A percentile compares a stretch with the other conserved stretches of the same genome.
These are phyloP conservation scores for Columbina picui DNA, from an alignment of 2,113 vertebrate genomes.

Conservation along the genomic window DNA sequence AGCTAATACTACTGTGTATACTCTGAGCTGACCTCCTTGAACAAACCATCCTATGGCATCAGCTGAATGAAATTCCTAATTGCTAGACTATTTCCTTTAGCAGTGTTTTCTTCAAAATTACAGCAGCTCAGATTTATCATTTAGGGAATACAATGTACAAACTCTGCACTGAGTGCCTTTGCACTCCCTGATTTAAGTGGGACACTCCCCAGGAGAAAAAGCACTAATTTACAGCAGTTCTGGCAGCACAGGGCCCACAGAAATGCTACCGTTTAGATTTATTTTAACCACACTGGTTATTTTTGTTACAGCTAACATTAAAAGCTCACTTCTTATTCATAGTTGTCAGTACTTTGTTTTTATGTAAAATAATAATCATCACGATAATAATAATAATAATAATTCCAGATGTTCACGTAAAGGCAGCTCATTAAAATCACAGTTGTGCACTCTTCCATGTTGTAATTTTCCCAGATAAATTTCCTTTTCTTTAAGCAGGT, in stretches of 20 bases:
- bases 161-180: neutral
- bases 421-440: constrained; percentile 30
- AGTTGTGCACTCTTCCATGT: constrained; percentile 28
- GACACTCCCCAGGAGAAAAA: constrained; percentile 32
- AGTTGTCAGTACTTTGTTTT: constrained; percentile 1
- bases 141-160: neutral
- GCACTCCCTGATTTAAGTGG: constrained; percentile 11
- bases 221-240: constrained; percentile 30
- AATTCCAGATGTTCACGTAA: constrained; percentile 25
- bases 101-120: constrained; percentile 10
- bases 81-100: neutral
- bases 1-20: neutral
- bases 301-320: constrained; percentile 6
- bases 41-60: neutral
- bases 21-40: neutral
- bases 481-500: constrained; percentile 62
- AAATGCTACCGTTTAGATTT: constrained; percentile 8
- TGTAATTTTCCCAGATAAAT: constrained; percentile 57
- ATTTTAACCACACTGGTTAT: neutral
- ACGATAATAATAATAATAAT: neutral
- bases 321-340: neutral
- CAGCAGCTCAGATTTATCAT: neutral
- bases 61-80: constrained; percentile 13
- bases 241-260: neutral
- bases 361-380: constrained; percentile 23